phyloP scores from a whole-genome alignment of 2,888 invertebrate genomes.

The Brachyptera risi region DNA sequence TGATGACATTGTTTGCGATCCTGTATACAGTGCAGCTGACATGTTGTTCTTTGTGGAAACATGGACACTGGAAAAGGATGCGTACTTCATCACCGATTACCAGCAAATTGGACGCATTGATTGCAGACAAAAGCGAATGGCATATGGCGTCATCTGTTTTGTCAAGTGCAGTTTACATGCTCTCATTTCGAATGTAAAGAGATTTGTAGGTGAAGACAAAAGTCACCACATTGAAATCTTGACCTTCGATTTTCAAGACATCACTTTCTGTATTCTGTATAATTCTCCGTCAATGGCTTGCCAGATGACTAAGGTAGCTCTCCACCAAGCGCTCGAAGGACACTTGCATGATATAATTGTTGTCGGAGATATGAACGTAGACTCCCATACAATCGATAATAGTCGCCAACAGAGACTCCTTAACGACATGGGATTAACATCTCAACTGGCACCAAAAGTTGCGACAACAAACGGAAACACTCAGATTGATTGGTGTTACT shows the following conservation, averaged over 20 bases:
- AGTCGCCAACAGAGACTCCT: not conserved
- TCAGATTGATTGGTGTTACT: constrained; percentile 12
- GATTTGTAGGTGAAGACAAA: not conserved
- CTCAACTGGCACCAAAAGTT: not conserved
- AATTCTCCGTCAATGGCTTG: not conserved
- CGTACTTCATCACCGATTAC: constrained; percentile 1
- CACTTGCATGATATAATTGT: not conserved
- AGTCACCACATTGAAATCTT: not conserved
- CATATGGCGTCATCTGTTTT: not conserved
- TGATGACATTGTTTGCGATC: not conserved
- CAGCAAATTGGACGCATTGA: constrained; percentile 1
- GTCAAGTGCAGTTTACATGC: not conserved
- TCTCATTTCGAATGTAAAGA: not conserved
- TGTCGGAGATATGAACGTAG: constrained; percentile 9
- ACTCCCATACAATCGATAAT: not conserved
- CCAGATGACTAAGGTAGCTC: not conserved
- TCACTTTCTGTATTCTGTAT: not conserved
- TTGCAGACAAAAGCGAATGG: not conserved
- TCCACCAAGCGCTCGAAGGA: not conserved
- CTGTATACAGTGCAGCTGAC: not conserved
- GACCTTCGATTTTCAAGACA: not conserved
- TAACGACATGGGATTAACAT: not conserved
- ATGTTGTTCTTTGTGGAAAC: not conserved
- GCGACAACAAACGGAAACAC: not conserved
- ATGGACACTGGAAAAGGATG: not conserved